phyloP scores from a whole-genome alignment of 2,113 vertebrate species.

The Gracilinanus agilis region DNA sequence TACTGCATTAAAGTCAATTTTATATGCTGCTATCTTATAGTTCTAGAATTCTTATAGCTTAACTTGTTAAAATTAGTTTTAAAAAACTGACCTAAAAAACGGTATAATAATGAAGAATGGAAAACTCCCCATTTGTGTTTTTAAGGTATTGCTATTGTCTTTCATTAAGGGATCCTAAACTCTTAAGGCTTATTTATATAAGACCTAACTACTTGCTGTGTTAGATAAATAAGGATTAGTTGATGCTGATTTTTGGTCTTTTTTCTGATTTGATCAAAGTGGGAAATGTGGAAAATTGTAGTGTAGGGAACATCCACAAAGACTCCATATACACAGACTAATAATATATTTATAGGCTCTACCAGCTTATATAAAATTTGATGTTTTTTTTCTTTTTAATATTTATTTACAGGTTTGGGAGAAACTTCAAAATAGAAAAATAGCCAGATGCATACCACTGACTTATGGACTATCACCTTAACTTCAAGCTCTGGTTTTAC shows the following conservation, averaged over 20 bases:
- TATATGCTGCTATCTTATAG: background rate
- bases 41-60: slow-evolving; percentile 41
- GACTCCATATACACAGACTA: background rate
- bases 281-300: background rate
- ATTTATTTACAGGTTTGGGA: slow-evolving; percentile 40
- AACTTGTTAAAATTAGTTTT: background rate
- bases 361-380: slow-evolving; percentile 26
- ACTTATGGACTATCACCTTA: slow-evolving; percentile 20
- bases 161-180: background rate
- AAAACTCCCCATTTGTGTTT: background rate
- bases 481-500: slow-evolving; percentile 16
- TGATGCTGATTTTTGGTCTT: slow-evolving; percentile 33
- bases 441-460: slow-evolving; percentile 7
- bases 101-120: background rate
- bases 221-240: background rate
- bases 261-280: background rate
- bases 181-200: slow-evolving; percentile 15
- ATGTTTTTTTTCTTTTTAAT: slow-evolving; percentile 25
- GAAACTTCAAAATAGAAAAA: slow-evolving; percentile 47
- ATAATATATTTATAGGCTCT: slow-evolving; percentile 36
- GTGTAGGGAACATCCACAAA: background rate
- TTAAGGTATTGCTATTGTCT: background rate
- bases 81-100: background rate
- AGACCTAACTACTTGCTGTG: slow-evolving; percentile 10
- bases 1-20: background rate